Percentiles rank a stretch among this genome's conserved stretches.
Evolutionary conservation across 2,888 invertebrate genomes (phyloP).

Genomic region (Scaptomyza flava): DNA sequence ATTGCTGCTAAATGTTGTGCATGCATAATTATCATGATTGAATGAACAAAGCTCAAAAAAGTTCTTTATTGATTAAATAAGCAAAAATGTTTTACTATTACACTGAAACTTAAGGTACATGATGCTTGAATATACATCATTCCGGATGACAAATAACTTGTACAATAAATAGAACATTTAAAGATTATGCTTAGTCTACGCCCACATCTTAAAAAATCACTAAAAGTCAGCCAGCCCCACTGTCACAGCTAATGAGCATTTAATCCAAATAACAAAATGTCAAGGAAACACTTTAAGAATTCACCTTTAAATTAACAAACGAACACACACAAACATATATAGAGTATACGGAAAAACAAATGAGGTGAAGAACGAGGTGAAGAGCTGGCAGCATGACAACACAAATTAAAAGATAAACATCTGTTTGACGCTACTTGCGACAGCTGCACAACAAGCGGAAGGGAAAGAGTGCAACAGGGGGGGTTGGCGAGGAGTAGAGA

Average conservation of each 20-base stretch:
- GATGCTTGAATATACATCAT: not conserved
- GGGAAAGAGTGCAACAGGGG: conserved; percentile 2
- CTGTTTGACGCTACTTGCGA: conserved; percentile 45
- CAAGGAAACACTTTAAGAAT: conserved; percentile 58
- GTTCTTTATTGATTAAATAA: too few relatives aligned
- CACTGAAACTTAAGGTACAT: too few relatives aligned
- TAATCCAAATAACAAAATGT: conserved; percentile 72
- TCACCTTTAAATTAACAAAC: conserved; percentile 20
- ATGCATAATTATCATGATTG: too few relatives aligned
- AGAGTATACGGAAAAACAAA: conserved; percentile 8
- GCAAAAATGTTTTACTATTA: too few relatives aligned
- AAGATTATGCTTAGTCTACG: conserved; percentile 3
- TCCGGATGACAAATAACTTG: not conserved
- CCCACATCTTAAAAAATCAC: conserved; percentile 14
- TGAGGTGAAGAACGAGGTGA: too few relatives aligned
- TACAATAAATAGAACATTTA: not conserved
- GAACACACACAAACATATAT: not conserved
- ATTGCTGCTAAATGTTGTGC: too few relatives aligned
- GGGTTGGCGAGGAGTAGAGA: not conserved
- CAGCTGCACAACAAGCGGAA: conserved; percentile 30
- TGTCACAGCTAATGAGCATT: conserved; percentile 57
- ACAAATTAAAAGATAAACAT: conserved; percentile 64
- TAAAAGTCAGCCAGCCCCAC: conserved; percentile 24
- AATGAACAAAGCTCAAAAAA: too few relatives aligned
- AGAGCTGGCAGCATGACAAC: not conserved